Evolutionary conservation across 2,888 invertebrate genomes (phyloP).

Genomic region (Branchellion lobata): DNA sequence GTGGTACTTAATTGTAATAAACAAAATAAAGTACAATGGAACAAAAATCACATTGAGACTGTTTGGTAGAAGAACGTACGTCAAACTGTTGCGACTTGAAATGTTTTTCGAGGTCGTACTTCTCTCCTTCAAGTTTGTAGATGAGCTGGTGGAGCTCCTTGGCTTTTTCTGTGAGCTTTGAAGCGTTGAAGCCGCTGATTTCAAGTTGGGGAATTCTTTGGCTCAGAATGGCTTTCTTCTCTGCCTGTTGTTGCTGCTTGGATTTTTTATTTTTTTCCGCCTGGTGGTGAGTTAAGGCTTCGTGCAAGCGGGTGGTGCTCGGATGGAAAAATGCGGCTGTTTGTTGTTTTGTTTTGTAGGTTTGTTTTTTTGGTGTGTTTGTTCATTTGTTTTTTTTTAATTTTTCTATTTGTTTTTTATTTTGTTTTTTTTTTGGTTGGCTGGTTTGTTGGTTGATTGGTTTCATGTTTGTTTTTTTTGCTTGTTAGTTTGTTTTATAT

Average conservation of each 20-base stretch:
- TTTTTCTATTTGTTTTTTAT: no score
- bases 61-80: slow-evolving; percentile 78
- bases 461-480: no score
- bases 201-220: slow-evolving; percentile 62
- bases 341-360: no score
- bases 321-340: no score
- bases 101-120: slow-evolving; percentile 96
- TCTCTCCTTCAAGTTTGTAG: slow-evolving; percentile 92
- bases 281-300: neutral
- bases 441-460: no score
- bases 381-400: no score
- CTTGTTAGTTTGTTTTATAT: no score
- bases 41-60: no score
- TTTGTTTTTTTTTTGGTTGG: no score
- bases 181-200: slow-evolving; percentile 75
- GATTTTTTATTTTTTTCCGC: slow-evolving; percentile 71
- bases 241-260: slow-evolving; percentile 97
- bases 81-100: slow-evolving; percentile 98
- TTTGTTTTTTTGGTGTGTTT: no score
- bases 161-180: slow-evolving; percentile 81
- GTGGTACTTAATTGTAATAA: neutral
- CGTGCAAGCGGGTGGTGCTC: no score
- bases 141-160: slow-evolving; percentile 90
- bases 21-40: no score
- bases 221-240: slow-evolving; percentile 93